Percentiles rank a stretch among this genome's conserved stretches.
Conservation (phyloP, 1,140 invertebrate species). For the Leptinotarsa undecemlineata region DNA sequence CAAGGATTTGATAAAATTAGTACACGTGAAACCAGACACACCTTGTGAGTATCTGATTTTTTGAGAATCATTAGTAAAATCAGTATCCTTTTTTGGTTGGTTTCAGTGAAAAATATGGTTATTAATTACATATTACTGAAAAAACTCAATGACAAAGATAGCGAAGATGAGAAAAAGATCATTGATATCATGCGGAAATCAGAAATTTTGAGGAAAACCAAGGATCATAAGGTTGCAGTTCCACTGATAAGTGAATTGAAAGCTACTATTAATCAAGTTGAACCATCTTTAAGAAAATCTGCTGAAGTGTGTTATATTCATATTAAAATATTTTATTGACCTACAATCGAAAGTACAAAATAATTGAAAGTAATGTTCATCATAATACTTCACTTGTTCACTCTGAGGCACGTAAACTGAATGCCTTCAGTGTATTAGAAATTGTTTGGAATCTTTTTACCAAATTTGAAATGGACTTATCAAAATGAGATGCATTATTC, state of each 20-base stretch:
- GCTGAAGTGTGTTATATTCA: slow-evolving; percentile 29
- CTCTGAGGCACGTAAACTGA: too few relatives aligned
- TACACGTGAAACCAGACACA: slow-evolving; percentile 59
- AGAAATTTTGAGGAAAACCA: slow-evolving; percentile 31
- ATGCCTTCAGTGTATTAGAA: too few relatives aligned
- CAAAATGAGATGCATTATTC: too few relatives aligned
- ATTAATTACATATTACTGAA: slow-evolving; percentile 40
- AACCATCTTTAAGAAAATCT: slow-evolving; percentile 33
- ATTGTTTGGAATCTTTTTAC: too few relatives aligned
- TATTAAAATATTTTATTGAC: not conserved
- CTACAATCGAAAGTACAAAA: too few relatives aligned
- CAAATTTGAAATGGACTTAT: too few relatives aligned
- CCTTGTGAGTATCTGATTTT: slow-evolving; percentile 51
- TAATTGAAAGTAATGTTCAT: too few relatives aligned
- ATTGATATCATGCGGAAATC: slow-evolving; percentile 35
- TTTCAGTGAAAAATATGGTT: slow-evolving; percentile 40
- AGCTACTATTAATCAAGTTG: slow-evolving; percentile 36
- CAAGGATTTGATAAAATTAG: slow-evolving; percentile 68
- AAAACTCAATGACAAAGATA: slow-evolving; percentile 28
- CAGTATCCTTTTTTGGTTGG: not conserved
- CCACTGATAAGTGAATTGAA: slow-evolving; percentile 33
- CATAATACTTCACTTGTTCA: too few relatives aligned
- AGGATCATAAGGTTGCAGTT: slow-evolving; percentile 32
- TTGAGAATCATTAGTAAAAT: not conserved
- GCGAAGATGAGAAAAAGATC: slow-evolving; percentile 32